Percentiles rank a stretch among this genome's conserved stretches.
Conservation (phyloP, 2,888 invertebrate genomes). For the Heliconius sara region DNA sequence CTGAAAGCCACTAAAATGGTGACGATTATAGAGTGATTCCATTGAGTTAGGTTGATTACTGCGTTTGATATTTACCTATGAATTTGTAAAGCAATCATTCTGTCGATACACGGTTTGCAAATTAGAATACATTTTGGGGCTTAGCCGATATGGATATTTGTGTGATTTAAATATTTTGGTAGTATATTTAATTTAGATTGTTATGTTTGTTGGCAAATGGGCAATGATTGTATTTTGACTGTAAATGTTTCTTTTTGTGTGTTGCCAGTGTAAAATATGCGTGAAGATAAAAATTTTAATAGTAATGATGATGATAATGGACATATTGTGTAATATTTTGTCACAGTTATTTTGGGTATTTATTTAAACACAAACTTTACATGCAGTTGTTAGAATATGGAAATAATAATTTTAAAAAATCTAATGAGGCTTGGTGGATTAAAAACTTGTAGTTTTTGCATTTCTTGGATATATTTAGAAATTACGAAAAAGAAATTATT, state of each 20-base stretch:
- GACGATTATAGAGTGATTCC: slow-evolving; percentile 17
- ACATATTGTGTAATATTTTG: not conserved
- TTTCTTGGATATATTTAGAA: not conserved
- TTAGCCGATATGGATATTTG: not conserved
- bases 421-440: not conserved
- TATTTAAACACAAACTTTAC: not conserved
- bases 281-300: not conserved
- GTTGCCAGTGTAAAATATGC: not conserved
- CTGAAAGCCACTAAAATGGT: slow-evolving; percentile 38
- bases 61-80: not conserved
- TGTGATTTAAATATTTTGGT: not conserved
- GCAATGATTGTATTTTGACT: not conserved
- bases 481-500: not conserved
- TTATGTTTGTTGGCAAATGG: not conserved
- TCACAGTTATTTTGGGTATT: not conserved
- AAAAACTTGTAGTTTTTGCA: too few relatives aligned
- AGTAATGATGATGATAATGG: not conserved
- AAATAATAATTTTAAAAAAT: not conserved
- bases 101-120: slow-evolving; percentile 7
- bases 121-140: slow-evolving; percentile 9
- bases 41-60: slow-evolving; percentile 25
- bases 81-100: slow-evolving; percentile 9
- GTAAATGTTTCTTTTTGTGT: not conserved
- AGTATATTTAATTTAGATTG: not conserved
- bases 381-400: not conserved